These are phyloP conservation scores for Fratercula arctica DNA, from an alignment of 2,797 vertebrate species.

Conservation along the genomic window DNA sequence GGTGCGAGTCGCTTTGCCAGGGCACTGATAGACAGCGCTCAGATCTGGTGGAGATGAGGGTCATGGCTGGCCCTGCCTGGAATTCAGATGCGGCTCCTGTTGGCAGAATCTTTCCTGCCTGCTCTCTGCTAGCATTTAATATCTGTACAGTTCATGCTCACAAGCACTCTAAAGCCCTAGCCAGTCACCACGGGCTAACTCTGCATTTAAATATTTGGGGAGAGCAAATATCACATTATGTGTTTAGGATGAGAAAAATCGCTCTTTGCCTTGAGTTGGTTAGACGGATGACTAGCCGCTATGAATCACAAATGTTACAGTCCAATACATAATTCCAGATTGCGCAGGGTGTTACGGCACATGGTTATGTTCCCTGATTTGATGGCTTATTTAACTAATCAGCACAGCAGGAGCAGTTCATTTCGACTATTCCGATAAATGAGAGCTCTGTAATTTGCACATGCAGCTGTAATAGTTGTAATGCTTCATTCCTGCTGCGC, in stretches of 20 bases:
- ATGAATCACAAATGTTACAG: conserved; percentile 35
- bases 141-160: neutral
- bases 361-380: conserved; percentile 59
- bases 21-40: neutral
- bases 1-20: neutral
- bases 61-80: neutral
- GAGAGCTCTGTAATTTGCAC: conserved; percentile 63
- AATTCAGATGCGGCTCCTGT: conserved; percentile 7
- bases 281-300: neutral
- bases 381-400: conserved; percentile 71
- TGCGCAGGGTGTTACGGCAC: neutral
- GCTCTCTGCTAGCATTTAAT: neutral
- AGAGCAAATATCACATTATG: neutral
- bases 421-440: conserved; percentile 63
- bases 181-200: neutral
- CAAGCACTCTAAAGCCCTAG: neutral
- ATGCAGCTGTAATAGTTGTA: conserved; percentile 66
- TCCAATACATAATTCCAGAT: conserved; percentile 36
- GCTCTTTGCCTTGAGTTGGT: neutral
- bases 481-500: conserved; percentile 54
- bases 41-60: neutral
- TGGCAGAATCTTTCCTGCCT: neutral
- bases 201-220: neutral
- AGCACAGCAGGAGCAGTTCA: conserved; percentile 60
- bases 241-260: neutral